Conservation (phyloP, 1,140 invertebrate genomes). For the Ephestia elutella region DNA sequence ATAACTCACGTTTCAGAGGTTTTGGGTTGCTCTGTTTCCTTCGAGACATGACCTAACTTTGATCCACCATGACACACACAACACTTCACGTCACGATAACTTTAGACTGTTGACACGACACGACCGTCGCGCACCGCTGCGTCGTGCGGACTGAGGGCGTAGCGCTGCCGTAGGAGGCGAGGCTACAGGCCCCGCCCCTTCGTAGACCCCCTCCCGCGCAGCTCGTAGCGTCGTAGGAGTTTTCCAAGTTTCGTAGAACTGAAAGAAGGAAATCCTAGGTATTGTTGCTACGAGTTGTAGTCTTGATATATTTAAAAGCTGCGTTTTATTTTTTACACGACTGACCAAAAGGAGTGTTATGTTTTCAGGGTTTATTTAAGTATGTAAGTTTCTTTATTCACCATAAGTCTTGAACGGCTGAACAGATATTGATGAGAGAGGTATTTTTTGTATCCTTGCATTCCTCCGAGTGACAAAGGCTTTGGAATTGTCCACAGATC, state of each 20-base stretch:
- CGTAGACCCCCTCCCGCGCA: slow-evolving; percentile 25
- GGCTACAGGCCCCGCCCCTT: slow-evolving; percentile 34
- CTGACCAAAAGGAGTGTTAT: too few species aligned
- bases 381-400: too few species aligned
- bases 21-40: slow-evolving; percentile 79
- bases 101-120: slow-evolving; percentile 18
- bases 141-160: not conserved
- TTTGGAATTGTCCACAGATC: too few species aligned
- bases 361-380: too few species aligned
- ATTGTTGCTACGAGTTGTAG: too few species aligned
- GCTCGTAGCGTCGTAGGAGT: not conserved
- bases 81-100: slow-evolving; percentile 16
- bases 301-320: too few species aligned
- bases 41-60: slow-evolving; percentile 75
- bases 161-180: slow-evolving; percentile 28
- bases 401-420: too few species aligned
- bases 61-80: slow-evolving; percentile 16
- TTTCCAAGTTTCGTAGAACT: not conserved
- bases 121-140: slow-evolving; percentile 13
- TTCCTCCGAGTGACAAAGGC: too few species aligned
- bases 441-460: too few species aligned
- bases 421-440: too few species aligned
- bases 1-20: slow-evolving; percentile 76
- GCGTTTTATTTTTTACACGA: too few species aligned
- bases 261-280: not conserved